Conservation (phyloP, 1,140 invertebrate genomes). For the Drosophila persimilis region DNA sequence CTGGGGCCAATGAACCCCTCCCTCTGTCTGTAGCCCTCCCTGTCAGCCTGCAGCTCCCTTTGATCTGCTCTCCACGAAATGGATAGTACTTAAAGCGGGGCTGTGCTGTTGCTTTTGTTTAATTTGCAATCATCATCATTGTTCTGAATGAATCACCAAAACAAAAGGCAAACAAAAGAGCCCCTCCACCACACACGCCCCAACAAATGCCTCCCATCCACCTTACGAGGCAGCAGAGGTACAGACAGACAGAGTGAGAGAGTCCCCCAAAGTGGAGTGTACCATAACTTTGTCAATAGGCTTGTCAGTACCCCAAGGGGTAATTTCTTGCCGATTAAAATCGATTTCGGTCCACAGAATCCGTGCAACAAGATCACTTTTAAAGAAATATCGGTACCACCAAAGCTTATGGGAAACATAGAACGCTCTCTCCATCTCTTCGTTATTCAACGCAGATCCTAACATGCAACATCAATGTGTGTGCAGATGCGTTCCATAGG, state of each 20-base stretch:
- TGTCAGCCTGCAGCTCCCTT: neutral
- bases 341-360: too few relatives aligned
- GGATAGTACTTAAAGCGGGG: constrained; percentile 11
- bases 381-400: too few relatives aligned
- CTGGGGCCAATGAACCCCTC: constrained; percentile 42
- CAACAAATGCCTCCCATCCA: constrained; percentile 1
- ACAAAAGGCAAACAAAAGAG: constrained; percentile 64
- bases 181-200: constrained; percentile 25
- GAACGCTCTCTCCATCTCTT: too few relatives aligned
- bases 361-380: too few relatives aligned
- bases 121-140: constrained; percentile 51
- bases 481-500: too few relatives aligned
- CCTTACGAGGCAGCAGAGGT: constrained; percentile 6
- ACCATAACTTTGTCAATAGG: too few relatives aligned
- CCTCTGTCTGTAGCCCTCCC: neutral
- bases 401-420: too few relatives aligned
- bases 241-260: neutral
- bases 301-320: too few relatives aligned
- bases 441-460: too few relatives aligned
- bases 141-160: constrained; percentile 72
- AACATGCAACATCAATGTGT: too few relatives aligned
- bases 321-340: too few relatives aligned
- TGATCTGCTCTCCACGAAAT: constrained; percentile 9
- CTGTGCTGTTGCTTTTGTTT: constrained; percentile 31
- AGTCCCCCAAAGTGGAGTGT: neutral